phyloP scores from a whole-genome alignment of 2,888 invertebrate species.

The Rotaria magnacalcarata region DNA sequence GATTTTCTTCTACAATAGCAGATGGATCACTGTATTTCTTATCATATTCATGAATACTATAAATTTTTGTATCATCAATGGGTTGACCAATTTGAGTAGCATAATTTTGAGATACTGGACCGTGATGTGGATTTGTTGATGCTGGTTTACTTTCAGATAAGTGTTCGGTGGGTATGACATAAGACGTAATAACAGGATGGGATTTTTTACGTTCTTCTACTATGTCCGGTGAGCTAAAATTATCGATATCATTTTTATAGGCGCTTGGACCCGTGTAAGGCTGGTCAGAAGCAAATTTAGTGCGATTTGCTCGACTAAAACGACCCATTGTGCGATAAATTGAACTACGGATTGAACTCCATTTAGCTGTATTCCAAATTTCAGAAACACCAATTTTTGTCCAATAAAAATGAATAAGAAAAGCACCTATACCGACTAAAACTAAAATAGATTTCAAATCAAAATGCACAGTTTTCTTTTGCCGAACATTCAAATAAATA shows the following conservation, averaged over 20 bases:
- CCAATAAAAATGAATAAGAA: background rate
- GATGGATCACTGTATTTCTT: background rate
- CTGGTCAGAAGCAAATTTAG: background rate
- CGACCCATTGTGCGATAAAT: background rate
- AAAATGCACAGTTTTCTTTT: background rate
- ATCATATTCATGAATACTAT: background rate
- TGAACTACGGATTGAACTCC: conserved; percentile 9
- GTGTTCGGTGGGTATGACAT: background rate
- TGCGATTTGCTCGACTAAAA: background rate
- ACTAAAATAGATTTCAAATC: background rate
- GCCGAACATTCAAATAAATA: background rate
- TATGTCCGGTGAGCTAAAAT: background rate
- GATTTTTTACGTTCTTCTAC: background rate
- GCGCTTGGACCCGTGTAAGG: background rate
- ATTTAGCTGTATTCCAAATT: conserved; percentile 22
- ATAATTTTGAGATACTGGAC: background rate
- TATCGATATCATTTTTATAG: background rate
- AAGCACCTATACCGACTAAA: background rate
- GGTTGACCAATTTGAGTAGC: background rate
- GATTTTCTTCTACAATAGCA: background rate
- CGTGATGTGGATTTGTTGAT: background rate
- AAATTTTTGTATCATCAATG: background rate
- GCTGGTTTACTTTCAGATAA: background rate
- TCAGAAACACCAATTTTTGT: conserved; percentile 19
- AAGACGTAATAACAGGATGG: background rate